Evolutionary conservation across 1,140 invertebrate genomes (phyloP), one percentile per base, ranked within the genome.

Genomic region (Philotrypesis tridentata): DNA sequence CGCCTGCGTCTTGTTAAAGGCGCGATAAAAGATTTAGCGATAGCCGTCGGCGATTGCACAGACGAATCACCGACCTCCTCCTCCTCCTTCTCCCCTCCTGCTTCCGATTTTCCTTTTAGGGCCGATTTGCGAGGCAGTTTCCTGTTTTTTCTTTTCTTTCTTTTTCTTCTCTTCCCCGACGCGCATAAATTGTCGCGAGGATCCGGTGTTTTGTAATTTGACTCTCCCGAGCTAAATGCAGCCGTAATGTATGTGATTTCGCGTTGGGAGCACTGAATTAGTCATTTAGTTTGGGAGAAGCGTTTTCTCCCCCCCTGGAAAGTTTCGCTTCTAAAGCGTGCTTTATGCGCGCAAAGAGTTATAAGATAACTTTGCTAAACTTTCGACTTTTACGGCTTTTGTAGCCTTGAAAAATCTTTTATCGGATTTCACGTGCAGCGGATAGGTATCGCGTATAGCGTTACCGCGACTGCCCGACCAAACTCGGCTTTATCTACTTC

Each of bases 1-100:
- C 67, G 61, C 14, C 33, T 27, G 40, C 75, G 25, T 68, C 77
- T 79, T 60, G 77, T 79, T 79, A 79, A 33, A 37, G 67, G 65
- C 9, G 65, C 77, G 77, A 79, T 79, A 79, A 79, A 79, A 79
- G 77, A 79, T 79, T 79, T 79, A 77, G 40, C 43, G 76, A 33
- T 68, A 67, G 61, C 74, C 33, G 17, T 65, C 74, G n/a, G 12
- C 63, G 63, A 43, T 48, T 25, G 14, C 70, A 9, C 0, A 37
- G 37, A 65, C n/a, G 74, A 25, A 63, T 63, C n/a, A 5, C 55
- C n/a, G n/a, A n/a, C n/a, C n/a, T n/a, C n/a, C n/a, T n/a, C n/a
- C n/a, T n/a, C n/a, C n/a, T n/a, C n/a, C n/a, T n/a, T n/a, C n/a
- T n/a, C 55, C 55, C 48, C 60, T 1, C 14, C 0, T 31, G 48